These are phyloP conservation scores for Lordiphosa fenestrarum DNA, from an alignment of 2,888 invertebrate species.

Conservation along the genomic window DNA sequence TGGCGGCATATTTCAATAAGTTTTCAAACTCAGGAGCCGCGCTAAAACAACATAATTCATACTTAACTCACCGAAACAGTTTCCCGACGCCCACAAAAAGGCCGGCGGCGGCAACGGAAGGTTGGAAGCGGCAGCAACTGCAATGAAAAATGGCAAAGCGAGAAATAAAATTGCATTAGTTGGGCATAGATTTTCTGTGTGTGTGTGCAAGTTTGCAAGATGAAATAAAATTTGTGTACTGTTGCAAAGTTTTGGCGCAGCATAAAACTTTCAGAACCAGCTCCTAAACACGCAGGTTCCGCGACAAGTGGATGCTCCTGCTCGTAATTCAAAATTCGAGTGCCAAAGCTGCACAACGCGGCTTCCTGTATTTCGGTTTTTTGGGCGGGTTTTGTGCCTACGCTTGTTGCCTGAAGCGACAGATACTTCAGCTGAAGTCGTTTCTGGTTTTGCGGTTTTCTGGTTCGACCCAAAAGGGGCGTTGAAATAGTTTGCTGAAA, in stretches of 20 bases:
- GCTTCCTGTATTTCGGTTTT: constrained; percentile 53
- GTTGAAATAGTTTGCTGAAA: constrained; percentile 40
- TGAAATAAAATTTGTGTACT: constrained; percentile 73
- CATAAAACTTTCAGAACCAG: constrained; percentile 67
- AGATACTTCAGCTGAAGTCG: constrained; percentile 3
- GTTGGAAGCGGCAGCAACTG: constrained; percentile 26
- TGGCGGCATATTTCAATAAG: constrained; percentile 68
- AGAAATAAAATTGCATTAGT: constrained; percentile 65
- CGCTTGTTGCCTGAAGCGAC: neutral
- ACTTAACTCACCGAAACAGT: constrained; percentile 72
- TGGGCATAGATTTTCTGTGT: constrained; percentile 34
- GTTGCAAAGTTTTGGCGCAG: constrained; percentile 56
- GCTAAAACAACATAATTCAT: constrained; percentile 71
- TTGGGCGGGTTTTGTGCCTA: constrained; percentile 5
- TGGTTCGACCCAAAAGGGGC: constrained; percentile 14
- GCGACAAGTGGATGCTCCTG: constrained; percentile 21
- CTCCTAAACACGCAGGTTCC: constrained; percentile 51
- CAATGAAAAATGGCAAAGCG: constrained; percentile 54
- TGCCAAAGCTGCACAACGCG: constrained; percentile 60
- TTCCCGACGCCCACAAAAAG: constrained; percentile 42
- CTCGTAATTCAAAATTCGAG: constrained; percentile 71
- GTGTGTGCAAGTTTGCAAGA: constrained; percentile 51
- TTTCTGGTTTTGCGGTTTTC: constrained; percentile 5
- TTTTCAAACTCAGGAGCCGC: constrained; percentile 58
- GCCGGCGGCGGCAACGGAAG: constrained; percentile 21